Evolutionary conservation across 2,888 invertebrate species (phyloP).

Genomic region (Coremacera marginata): DNA sequence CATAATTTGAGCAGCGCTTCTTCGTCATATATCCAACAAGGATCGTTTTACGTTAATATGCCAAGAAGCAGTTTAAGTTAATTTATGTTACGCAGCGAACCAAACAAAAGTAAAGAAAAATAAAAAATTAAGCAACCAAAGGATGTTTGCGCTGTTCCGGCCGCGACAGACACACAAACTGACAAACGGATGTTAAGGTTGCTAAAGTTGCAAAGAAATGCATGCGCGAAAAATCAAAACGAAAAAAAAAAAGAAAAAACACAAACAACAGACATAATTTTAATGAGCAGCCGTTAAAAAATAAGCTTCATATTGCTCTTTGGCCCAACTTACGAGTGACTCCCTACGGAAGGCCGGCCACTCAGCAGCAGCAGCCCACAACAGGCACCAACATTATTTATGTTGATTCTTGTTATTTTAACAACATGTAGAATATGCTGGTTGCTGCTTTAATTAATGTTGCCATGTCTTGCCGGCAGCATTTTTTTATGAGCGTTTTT

Average conservation of each 20-base stretch:
- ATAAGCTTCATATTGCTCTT: not conserved
- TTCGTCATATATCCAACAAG: not conserved
- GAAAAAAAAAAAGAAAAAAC: not conserved
- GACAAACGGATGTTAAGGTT: not conserved
- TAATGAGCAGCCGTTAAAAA: not conserved
- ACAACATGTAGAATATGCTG: conserved; percentile 26
- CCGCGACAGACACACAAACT: not conserved
- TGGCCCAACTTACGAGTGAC: not conserved
- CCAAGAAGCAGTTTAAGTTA: conserved; percentile 43
- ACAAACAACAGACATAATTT: conserved; percentile 10
- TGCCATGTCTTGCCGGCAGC: not conserved
- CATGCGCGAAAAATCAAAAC: not conserved
- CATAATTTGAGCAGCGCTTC: not conserved
- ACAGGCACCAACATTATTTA: not conserved
- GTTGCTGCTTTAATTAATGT: conserved; percentile 21
- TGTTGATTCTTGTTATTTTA: conserved; percentile 15
- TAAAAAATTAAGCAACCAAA: not conserved
- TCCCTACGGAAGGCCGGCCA: not conserved
- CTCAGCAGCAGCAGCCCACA: not conserved
- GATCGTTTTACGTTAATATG: conserved; percentile 38
- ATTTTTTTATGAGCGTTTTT: not conserved
- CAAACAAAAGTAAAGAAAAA: not conserved
- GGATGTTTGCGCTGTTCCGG: not conserved
- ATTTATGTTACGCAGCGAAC: conserved; percentile 42
- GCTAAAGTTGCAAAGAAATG: not conserved